Percentiles rank a stretch among this genome's conserved stretches.
Evolutionary conservation across 2,797 vertebrate species (phyloP).

Genomic region (Hypotaenidia philippensis): DNA sequence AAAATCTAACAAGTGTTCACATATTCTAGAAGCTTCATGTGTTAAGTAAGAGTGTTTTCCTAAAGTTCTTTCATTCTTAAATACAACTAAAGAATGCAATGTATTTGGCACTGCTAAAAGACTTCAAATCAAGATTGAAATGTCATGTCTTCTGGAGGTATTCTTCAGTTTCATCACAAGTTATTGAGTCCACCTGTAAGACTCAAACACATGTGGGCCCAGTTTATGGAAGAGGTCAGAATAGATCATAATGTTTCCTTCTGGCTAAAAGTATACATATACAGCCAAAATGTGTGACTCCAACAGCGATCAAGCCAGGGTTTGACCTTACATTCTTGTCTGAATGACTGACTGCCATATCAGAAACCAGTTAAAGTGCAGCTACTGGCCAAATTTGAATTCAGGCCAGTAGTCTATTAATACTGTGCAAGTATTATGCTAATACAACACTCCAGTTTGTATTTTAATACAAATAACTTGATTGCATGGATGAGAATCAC

Average conservation of each 20-base stretch:
- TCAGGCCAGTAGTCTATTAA: not conserved
- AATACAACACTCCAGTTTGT: not conserved
- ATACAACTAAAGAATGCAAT: not conserved
- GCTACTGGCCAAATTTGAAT: not conserved
- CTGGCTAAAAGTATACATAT: not conserved
- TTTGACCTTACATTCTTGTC: constrained; percentile 18
- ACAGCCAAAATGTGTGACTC: not conserved
- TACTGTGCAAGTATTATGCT: not conserved
- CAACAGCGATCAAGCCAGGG: not conserved
- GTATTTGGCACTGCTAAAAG: not conserved
- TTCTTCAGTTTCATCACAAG: constrained; percentile 19
- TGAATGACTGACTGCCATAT: constrained; percentile 5
- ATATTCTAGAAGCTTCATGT: not conserved
- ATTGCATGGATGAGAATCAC: not conserved
- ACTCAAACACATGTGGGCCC: not conserved
- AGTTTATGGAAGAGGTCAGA: constrained; percentile 19
- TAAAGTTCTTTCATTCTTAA: constrained; percentile 3
- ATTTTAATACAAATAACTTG: not conserved
- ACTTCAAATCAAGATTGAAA: constrained; percentile 17
- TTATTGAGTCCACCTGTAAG: constrained; percentile 36
- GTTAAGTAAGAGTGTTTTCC: constrained; percentile 1
- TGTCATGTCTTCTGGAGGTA: not conserved
- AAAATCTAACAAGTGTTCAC: not conserved
- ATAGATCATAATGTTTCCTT: constrained; percentile 1
- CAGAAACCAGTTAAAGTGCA: not conserved